Conservation (phyloP, 2,888 invertebrate genomes). For the Sinotaia quadrata region DNA sequence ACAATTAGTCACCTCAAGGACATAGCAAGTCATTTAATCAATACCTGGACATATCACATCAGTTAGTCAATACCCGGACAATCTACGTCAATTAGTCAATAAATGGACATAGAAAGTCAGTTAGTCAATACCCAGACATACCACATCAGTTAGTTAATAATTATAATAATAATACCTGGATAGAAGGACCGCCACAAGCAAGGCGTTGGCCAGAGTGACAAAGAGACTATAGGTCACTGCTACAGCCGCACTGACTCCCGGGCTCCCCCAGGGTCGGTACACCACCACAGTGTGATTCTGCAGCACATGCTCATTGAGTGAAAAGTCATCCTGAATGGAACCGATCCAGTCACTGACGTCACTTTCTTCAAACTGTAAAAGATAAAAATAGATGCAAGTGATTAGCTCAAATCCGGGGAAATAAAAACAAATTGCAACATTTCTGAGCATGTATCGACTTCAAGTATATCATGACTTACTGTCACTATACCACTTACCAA, state of each 20-base stretch:
- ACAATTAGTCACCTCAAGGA: too few species aligned
- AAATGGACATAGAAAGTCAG: too few species aligned
- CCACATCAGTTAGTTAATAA: neutral
- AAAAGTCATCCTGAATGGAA: constrained; percentile 37
- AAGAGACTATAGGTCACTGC: constrained; percentile 38
- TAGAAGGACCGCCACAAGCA: constrained; percentile 37
- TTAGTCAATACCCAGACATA: too few species aligned
- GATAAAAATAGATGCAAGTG: neutral
- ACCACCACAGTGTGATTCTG: constrained; percentile 36
- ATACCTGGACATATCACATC: too few species aligned
- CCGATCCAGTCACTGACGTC: constrained; percentile 33
- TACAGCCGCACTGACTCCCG: constrained; percentile 33
- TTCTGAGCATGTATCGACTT: too few species aligned
- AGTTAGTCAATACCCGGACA: too few species aligned
- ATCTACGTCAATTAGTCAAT: too few species aligned
- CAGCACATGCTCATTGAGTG: constrained; percentile 23
- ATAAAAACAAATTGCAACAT: too few species aligned
- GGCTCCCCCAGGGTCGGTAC: constrained; percentile 41
- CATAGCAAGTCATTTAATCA: too few species aligned
- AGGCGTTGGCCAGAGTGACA: constrained; percentile 33
- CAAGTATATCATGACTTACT: too few species aligned
- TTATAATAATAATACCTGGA: constrained; percentile 20
- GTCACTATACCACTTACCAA: too few species aligned
- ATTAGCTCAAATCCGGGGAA: neutral
- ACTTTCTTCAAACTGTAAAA: neutral